Percentiles rank a stretch among this genome's conserved stretches.
phyloP scores from a whole-genome alignment of 2,888 invertebrate species.

The Drosophila birchii region DNA sequence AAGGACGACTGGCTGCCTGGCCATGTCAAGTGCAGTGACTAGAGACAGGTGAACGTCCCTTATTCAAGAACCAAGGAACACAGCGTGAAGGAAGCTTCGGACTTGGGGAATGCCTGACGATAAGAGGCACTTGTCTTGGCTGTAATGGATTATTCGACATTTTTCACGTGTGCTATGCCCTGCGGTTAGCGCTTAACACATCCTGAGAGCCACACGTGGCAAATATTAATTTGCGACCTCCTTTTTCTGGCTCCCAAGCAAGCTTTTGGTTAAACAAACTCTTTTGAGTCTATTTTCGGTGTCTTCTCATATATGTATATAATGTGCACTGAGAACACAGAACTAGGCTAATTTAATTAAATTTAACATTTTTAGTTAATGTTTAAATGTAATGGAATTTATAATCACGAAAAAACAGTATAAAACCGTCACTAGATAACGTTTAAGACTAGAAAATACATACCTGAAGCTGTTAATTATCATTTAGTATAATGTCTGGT shows the following conservation, averaged over 20 bases:
- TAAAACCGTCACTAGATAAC: too few species aligned
- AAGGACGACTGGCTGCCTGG: constrained; percentile 6
- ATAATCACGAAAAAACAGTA: too few species aligned
- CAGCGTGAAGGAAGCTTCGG: not conserved
- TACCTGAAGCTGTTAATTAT: too few species aligned
- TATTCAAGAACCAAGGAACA: constrained; percentile 3
- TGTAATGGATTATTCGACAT: constrained; percentile 70
- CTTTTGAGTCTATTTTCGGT: constrained; percentile 27
- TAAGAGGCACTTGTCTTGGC: constrained; percentile 46
- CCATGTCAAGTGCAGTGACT: constrained; percentile 43
- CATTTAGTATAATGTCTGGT: too few species aligned
- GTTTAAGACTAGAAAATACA: too few species aligned
- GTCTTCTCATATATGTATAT: not conserved
- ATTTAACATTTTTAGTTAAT: too few species aligned
- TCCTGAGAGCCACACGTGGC: constrained; percentile 61
- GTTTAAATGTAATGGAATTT: too few species aligned
- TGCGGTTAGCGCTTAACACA: constrained; percentile 51
- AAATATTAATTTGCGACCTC: constrained; percentile 68
- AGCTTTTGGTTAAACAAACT: constrained; percentile 3
- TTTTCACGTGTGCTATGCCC: constrained; percentile 59
- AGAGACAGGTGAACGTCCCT: constrained; percentile 10
- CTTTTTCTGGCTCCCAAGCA: not conserved
- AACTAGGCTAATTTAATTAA: too few species aligned
- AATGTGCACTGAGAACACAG: not conserved
- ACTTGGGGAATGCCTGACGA: constrained; percentile 38